Evolutionary conservation across 1,140 invertebrate genomes (phyloP).

Genomic region (Calosoma granatense): DNA sequence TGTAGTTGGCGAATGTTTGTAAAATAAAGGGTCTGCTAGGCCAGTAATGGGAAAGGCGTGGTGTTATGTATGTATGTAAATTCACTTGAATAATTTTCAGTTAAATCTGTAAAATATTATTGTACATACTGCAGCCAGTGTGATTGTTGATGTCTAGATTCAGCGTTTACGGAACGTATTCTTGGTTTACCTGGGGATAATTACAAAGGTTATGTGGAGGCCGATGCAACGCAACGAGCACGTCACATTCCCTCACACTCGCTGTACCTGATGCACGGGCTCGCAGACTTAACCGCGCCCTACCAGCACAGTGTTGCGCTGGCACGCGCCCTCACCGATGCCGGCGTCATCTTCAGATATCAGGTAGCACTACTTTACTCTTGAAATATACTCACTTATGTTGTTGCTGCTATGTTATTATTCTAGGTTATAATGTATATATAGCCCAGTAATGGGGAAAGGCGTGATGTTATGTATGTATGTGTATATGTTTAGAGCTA

Average conservation of each 20-base stretch:
- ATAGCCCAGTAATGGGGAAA: no score
- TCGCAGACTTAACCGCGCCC: slow-evolving; percentile 83
- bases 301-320: slow-evolving; percentile 85
- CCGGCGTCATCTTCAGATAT: slow-evolving; percentile 79
- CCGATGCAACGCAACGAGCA: slow-evolving; percentile 77
- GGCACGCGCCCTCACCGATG: slow-evolving; percentile 74
- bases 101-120: no score
- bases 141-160: slow-evolving; percentile 54
- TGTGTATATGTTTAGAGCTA: slow-evolving; percentile 51
- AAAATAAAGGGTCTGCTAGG: no score
- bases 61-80: no score
- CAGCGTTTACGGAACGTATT: slow-evolving; percentile 87
- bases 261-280: slow-evolving; percentile 81
- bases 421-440: neutral
- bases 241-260: slow-evolving; percentile 74
- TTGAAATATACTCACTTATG: no score
- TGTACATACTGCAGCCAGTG: no score
- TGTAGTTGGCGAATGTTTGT: no score
- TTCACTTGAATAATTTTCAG: no score
- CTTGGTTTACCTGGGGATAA: slow-evolving; percentile 81
- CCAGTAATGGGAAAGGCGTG: no score
- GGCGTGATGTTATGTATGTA: no score
- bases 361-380: slow-evolving; percentile 50
- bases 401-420: neutral
- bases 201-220: slow-evolving; percentile 84